phyloP scores from a whole-genome alignment of 2,888 invertebrate species.

The Chaetoderma sp. region DNA sequence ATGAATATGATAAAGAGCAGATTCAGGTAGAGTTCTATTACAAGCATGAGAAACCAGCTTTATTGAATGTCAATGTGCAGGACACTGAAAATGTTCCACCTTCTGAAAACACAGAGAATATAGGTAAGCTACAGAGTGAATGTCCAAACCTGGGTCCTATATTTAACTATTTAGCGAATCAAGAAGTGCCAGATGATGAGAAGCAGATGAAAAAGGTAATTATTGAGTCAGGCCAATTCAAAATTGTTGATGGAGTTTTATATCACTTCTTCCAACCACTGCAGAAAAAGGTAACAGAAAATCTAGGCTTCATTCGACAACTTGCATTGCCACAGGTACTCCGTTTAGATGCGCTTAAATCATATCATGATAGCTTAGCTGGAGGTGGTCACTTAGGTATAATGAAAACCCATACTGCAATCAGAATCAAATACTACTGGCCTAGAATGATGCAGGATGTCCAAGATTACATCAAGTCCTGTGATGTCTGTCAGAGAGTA shows the following conservation, averaged over 20 bases:
- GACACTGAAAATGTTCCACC: no score
- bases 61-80: no score
- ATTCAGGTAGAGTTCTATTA: no score
- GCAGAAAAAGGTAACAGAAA: not conserved
- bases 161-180: not conserved
- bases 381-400: conserved; percentile 4
- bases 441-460: conserved; percentile 4
- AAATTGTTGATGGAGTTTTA: not conserved
- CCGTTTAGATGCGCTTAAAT: not conserved
- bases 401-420: not conserved
- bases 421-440: conserved; percentile 9
- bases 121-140: not conserved
- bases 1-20: no score
- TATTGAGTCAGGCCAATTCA: not conserved
- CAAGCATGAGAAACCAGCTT: no score
- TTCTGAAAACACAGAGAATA: not conserved
- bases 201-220: not conserved
- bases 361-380: conserved; percentile 10
- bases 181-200: not conserved
- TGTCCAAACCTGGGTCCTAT: not conserved
- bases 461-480: conserved; percentile 1
- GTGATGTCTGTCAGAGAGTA: conserved; percentile 7
- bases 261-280: conserved; percentile 2
- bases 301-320: not conserved
- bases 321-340: conserved; percentile 1